Conservation (phyloP, 2,797 vertebrate species). For the Cryptoblepharus egeriae region DNA sequence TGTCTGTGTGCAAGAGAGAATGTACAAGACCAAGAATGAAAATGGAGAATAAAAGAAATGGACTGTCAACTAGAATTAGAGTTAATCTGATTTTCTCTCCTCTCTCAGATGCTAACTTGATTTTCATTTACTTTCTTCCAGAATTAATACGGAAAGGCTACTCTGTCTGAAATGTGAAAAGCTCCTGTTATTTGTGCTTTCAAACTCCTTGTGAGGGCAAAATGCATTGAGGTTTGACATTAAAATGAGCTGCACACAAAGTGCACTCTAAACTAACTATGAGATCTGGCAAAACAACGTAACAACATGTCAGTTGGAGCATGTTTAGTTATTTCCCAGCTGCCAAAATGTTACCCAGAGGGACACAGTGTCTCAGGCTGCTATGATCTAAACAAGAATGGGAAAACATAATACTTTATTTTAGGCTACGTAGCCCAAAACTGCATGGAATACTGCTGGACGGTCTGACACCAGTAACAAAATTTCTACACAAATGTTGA, state of each 20-base stretch:
- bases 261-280: slow-evolving; percentile 29
- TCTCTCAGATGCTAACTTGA: background rate
- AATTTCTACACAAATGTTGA: background rate
- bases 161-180: slow-evolving; percentile 1
- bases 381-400: slow-evolving; percentile 23
- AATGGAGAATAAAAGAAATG: background rate
- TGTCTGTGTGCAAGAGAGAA: background rate
- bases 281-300: slow-evolving; percentile 28
- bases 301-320: slow-evolving; percentile 44
- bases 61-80: slow-evolving; percentile 19
- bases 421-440: slow-evolving; percentile 31
- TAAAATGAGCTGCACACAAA: slow-evolving; percentile 34
- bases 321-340: slow-evolving; percentile 9
- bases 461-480: background rate
- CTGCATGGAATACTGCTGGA: background rate
- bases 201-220: slow-evolving; percentile 14
- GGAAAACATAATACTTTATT: slow-evolving; percentile 17
- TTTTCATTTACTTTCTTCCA: slow-evolving; percentile 28
- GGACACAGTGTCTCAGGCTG: background rate
- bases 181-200: slow-evolving; percentile 40
- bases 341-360: slow-evolving; percentile 40
- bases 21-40: background rate
- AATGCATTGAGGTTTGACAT: slow-evolving; percentile 19
- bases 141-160: slow-evolving; percentile 14
- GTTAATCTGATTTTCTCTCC: background rate